A percentile compares a stretch with the other conserved stretches of the same genome.
phyloP scores from a whole-genome alignment of 2,888 invertebrate species.

The Scaptomyza cyrtandrae region DNA sequence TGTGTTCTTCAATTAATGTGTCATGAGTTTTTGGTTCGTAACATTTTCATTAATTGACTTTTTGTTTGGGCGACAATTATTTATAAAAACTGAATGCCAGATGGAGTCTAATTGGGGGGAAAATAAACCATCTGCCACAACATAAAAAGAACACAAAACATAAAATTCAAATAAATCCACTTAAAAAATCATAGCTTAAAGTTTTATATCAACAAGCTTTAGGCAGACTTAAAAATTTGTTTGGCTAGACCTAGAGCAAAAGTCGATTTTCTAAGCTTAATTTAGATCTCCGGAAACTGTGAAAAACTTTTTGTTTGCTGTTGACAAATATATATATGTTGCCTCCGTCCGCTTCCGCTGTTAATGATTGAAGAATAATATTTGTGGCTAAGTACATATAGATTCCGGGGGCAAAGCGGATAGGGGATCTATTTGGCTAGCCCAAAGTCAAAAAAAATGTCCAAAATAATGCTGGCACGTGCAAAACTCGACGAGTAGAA shows the following conservation, averaged over 20 bases:
- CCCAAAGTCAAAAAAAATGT: conserved; percentile 60
- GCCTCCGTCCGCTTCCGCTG: background rate
- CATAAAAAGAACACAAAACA: no score
- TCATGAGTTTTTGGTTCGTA: conserved; percentile 8
- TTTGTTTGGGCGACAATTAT: background rate
- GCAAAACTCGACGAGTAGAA: conserved; percentile 38
- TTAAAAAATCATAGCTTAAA: background rate
- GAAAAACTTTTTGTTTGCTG: conserved; percentile 11
- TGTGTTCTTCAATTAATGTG: conserved; percentile 11
- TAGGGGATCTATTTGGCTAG: conserved; percentile 27
- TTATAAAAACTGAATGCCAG: background rate
- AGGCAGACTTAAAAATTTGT: background rate
- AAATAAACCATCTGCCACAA: background rate
- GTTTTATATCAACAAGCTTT: no score
- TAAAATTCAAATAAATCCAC: background rate
- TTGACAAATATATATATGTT: conserved; percentile 32
- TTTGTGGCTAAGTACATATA: conserved; percentile 28
- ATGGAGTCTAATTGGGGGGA: background rate
- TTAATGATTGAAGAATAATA: conserved; percentile 48
- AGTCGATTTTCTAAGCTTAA: background rate
- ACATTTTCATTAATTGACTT: conserved; percentile 9
- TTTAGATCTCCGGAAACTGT: background rate
- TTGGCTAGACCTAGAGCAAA: no score
- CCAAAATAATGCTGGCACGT: conserved; percentile 68
- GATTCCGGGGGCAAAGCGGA: background rate